Base-by-base conservation (phyloP, 2,797 vertebrate genomes). In the Apogon talboti region DNA sequence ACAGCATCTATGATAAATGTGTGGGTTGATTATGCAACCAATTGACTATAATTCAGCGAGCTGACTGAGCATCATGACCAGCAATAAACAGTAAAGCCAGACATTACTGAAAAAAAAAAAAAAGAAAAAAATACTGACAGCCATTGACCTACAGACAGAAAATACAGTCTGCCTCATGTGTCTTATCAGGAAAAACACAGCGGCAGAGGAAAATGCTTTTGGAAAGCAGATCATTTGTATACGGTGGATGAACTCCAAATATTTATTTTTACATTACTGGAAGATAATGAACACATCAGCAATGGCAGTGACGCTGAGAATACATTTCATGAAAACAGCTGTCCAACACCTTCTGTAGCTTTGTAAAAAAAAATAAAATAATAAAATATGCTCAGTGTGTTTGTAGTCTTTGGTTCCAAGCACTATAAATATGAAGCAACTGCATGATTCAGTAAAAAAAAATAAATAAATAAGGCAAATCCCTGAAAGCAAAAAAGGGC, bases 21-120 rank as follows among this genome's bases (percentile, higher is more conserved):
- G 88, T 85, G 88, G 89, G 82, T 86, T 91, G 91, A 92, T 93
- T 92, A 94, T 86, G 89, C 82, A 92, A 92, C 87, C 82, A 81
- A 86, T 86, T 89, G 87, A 89, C 88, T 91, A 87, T 90, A 92
- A 92, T 91, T 93, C 91, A 92, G 79, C 82, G 75, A 82, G 76
- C 79, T 89, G 87, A 91, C 85, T 87, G 78, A 59, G 60, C 73
- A 79, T 85, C 72, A 81, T 81, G 84, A 83, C 83, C 79, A 63
- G 73, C 28, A 40, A 43, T 77, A 83, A 76, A 72, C 54, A 47
- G 69, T 64, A 71, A 71, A 30, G 50, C 19, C 30, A 61, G 46
- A 57, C 18, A 35, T 45, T 11, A 44, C 41, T 55, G 50, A 47
- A 37, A 44, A 37, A 19, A 75, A n/a, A n/a, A n/a, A n/a, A n/a